phyloP scores from a whole-genome alignment of 2,888 invertebrate species.

The Gnatocerus cornutus region DNA sequence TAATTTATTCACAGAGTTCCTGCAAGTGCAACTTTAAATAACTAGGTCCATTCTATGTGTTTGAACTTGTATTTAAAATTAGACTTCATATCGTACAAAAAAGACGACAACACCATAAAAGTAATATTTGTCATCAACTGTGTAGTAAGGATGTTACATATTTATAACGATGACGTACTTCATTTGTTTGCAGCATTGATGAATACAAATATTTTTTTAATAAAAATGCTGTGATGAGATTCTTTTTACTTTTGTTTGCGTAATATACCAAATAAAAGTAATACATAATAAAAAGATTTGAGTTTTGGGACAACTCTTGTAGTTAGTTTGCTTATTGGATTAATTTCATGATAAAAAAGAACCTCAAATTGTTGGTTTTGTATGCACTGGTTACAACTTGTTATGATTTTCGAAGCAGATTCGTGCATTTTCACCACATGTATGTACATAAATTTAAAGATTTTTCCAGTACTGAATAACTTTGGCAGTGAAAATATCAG shows the following conservation, averaged over 20 bases:
- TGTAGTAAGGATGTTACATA: conserved; percentile 2
- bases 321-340: conserved; percentile 9
- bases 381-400: conserved; percentile 19
- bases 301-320: conserved; percentile 23
- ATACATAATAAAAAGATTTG: neutral
- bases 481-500: conserved; percentile 47
- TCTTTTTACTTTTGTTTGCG: neutral
- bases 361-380: conserved; percentile 19
- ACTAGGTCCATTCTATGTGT: conserved; percentile 24
- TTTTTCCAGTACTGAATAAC: conserved; percentile 10
- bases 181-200: conserved; percentile 8
- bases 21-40: conserved; percentile 36
- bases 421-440: conserved; percentile 28
- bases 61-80: conserved; percentile 23
- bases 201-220: neutral
- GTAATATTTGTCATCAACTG: neutral
- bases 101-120: conserved; percentile 22
- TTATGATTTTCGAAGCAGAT: conserved; percentile 12
- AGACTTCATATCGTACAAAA: conserved; percentile 6
- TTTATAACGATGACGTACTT: conserved; percentile 7
- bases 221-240: conserved; percentile 4
- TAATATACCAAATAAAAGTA: neutral
- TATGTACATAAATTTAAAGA: conserved; percentile 44
- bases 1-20: conserved; percentile 40
- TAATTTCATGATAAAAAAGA: conserved; percentile 4